Evolutionary conservation across 2,888 invertebrate species (phyloP).

Genomic region (Platycheirus albimanus): DNA sequence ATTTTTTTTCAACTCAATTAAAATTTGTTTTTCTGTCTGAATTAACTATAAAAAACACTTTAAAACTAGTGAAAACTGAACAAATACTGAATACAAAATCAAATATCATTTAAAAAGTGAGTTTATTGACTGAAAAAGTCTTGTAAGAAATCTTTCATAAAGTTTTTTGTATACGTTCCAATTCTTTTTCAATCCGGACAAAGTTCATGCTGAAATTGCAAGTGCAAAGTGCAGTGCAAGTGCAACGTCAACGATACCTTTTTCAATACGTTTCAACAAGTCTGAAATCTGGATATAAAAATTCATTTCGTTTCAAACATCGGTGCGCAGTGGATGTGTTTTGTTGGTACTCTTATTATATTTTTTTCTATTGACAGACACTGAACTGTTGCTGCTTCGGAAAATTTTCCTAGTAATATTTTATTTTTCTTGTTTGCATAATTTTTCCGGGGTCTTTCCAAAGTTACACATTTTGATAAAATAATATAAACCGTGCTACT

Average conservation of each 20-base stretch:
- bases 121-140: no score
- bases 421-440: background rate
- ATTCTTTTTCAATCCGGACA: background rate
- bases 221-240: constrained; percentile 4
- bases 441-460: background rate
- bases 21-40: no score
- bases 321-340: background rate
- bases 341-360: background rate
- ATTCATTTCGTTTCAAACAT: constrained; percentile 49
- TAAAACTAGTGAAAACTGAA: no score
- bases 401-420: background rate
- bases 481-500: no score
- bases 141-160: no score
- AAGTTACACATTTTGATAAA: no score
- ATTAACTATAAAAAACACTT: no score
- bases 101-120: no score
- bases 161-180: no score
- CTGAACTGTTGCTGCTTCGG: background rate
- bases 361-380: background rate
- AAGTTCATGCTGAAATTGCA: no score
- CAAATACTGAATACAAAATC: no score
- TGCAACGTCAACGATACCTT: constrained; percentile 8
- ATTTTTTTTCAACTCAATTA: no score
- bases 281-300: background rate
- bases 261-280: constrained; percentile 15